Percentiles rank a stretch among this genome's conserved stretches.
Conservation (phyloP, 2,888 invertebrate species). For the Caenorhabditis wallacei region DNA sequence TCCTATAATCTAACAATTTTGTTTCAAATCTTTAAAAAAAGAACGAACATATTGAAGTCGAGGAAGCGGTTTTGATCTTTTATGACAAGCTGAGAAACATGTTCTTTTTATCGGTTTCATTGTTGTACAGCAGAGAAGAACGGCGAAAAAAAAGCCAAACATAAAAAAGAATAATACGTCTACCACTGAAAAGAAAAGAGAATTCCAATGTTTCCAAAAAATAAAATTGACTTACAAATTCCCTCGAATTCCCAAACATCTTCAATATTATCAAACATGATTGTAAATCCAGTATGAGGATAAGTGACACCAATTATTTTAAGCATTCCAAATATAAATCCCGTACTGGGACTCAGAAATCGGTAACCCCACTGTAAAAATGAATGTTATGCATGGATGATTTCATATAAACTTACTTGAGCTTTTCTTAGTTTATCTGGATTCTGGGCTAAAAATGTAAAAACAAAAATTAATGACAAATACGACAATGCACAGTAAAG, state of each 20-base stretch:
- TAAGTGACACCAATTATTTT: conserved; percentile 9
- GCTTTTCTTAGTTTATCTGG: neutral
- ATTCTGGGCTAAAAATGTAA: no score
- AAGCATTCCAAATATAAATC: conserved; percentile 1
- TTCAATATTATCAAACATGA: no score
- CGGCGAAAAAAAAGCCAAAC: neutral
- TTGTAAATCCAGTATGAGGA: neutral
- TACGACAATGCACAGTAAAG: conserved; percentile 23
- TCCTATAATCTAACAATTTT: conserved; percentile 20
- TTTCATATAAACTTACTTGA: neutral
- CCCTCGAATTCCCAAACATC: neutral
- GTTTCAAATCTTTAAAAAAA: neutral
- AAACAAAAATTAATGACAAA: neutral
- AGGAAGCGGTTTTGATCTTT: neutral
- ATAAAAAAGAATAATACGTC: conserved; percentile 1
- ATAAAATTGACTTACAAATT: no score
- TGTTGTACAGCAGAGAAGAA: neutral
- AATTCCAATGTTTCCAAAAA: no score
- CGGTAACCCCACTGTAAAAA: conserved; percentile 15
- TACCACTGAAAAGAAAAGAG: conserved; percentile 7
- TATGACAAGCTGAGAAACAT: conserved; percentile 2
- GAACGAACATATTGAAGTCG: conserved; percentile 16
- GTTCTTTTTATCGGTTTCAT: neutral
- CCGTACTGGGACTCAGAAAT: conserved; percentile 10
- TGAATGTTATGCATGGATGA: neutral